Evolutionary conservation across 1,140 invertebrate genomes (phyloP), one percentile per base, ranked within the genome.

Genomic region (Cecropterus lyciades): DNA sequence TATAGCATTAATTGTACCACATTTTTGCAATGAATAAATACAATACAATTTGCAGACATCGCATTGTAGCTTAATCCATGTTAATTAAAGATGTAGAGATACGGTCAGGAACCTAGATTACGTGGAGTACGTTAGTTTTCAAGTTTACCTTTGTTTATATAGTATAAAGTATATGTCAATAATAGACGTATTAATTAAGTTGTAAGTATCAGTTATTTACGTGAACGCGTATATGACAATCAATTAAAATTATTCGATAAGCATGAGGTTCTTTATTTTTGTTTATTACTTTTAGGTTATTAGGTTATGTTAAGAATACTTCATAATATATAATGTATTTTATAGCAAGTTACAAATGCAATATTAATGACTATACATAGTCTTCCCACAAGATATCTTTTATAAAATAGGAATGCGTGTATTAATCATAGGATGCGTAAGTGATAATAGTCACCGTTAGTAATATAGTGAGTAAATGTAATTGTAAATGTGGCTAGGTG

Each of bases 11-110:
- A 88, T 82, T 80, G 80, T 77, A 65, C 66, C 72, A 80, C 77
- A 82, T 83, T 84, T 85, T 83, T 81, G 76, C 65, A 60, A 70
- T 78, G 82, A 81, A 80, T 82, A 84, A 74, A 81, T 75, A 78
- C 73, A 79, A 81, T 70, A 73, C 79, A 86, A 85, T 86, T 86
- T 76, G 82, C 82, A 79, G 79, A 80, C 72, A 77, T 79, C 74
- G 73, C 65, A 75, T 67, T 24, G 84, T 70, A 79, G 69, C 75
- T 78, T 53, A 56, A 73, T 66, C 53, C 51, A 60, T 70, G 69
- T 82, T 82, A 79, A 79, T 79, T 79, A 77, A 75, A 81, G 72
- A 73, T 79, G 72, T 68, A 65, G 60, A 73, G 64, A 65, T 60
- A 72, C 43, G 48, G 27, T 37, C 30, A 45, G 40, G n/a, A n/a